Percentiles rank a stretch among this genome's conserved stretches.
Conservation (phyloP, 2,888 invertebrate genomes). For the Orthonevra nobilis region DNA sequence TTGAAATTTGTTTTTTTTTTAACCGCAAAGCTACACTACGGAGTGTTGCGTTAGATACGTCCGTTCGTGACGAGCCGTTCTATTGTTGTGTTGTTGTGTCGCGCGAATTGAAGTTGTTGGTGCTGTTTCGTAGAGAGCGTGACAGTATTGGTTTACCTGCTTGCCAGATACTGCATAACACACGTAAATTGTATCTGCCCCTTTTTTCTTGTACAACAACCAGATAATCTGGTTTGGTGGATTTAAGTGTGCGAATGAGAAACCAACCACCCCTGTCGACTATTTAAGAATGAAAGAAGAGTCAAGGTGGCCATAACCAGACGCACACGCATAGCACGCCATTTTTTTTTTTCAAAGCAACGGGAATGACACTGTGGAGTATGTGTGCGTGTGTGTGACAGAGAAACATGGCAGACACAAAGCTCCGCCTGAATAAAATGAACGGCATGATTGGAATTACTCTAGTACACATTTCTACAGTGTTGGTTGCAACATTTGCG, state of each 20-base stretch:
- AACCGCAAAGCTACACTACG: conserved; percentile 56
- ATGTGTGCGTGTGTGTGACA: conserved; percentile 16
- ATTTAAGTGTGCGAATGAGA: conserved; percentile 14
- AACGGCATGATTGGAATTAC: too few relatives aligned
- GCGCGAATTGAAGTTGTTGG: conserved; percentile 62
- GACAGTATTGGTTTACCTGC: conserved; percentile 62
- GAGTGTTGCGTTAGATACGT: conserved; percentile 71
- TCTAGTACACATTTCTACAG: conserved; percentile 28
- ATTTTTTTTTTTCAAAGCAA: conserved; percentile 46
- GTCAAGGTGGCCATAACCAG: conserved; percentile 43
- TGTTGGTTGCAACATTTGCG: not conserved
- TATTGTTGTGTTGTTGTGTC: conserved; percentile 78
- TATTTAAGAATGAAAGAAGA: not conserved
- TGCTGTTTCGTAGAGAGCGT: conserved; percentile 48
- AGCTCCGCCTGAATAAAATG: conserved; percentile 31
- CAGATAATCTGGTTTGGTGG: conserved; percentile 53
- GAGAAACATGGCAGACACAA: conserved; percentile 8
- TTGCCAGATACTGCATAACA: conserved; percentile 52
- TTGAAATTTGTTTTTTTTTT: conserved; percentile 51
- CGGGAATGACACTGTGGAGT: too few relatives aligned
- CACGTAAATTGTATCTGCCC: conserved; percentile 51
- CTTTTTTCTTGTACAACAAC: conserved; percentile 33
- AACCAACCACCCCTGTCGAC: conserved; percentile 23
- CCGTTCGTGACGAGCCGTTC: conserved; percentile 80
- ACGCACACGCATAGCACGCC: conserved; percentile 41